Evolutionary conservation across 2,888 invertebrate species (phyloP), one percentile per base, ranked within the genome.

Genomic region (Sesamia inferens): DNA sequence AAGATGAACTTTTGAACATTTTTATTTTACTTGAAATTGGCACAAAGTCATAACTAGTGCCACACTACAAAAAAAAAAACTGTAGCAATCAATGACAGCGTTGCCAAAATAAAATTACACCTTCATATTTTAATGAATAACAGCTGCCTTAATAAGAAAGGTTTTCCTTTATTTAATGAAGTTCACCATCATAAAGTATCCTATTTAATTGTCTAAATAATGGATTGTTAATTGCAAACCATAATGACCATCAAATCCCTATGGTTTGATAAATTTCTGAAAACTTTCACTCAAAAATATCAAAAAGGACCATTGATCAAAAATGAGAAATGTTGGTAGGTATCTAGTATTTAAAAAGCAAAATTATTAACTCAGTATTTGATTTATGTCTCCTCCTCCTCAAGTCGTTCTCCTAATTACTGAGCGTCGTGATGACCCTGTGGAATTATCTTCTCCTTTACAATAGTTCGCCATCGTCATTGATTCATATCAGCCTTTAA

Each of bases 61-160:
- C n/a, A n/a, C n/a, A n/a, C n/a, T n/a, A n/a, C n/a, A n/a, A n/a
- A n/a, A n/a, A n/a, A n/a, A n/a, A n/a, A n/a, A n/a, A n/a, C 31
- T 31, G 3, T 31, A 70, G 11, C 8, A 54, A 71, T 54, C 16
- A 42, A 44, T 68, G 0, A 44, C 22, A 51, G 39, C 42, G 24
- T n/a, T 13, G n/a, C 42, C 2, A 39, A 14, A 47, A 3, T 13
- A 75, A 76, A 39, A 76, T 58, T 24, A 61, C 24, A 42, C 6
- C 4, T 54, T 6, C 19, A 71, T 54, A 51, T 80, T 80, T 80
- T 61, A 81, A 74, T 39, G 31, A 54, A 55, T 54, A 47, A 24
- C n/a, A 10, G 0, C n/a, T n/a, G 8, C 19, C 22, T 72, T 48
- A 47, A n/a, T 39, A 2, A 39, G 63, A 47, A 8, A 22, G 22